Percentiles rank a stretch among this genome's conserved stretches.
These are phyloP conservation scores for Tinea trinotella DNA, from an alignment of 2,888 invertebrate species.

Conservation along the genomic window DNA sequence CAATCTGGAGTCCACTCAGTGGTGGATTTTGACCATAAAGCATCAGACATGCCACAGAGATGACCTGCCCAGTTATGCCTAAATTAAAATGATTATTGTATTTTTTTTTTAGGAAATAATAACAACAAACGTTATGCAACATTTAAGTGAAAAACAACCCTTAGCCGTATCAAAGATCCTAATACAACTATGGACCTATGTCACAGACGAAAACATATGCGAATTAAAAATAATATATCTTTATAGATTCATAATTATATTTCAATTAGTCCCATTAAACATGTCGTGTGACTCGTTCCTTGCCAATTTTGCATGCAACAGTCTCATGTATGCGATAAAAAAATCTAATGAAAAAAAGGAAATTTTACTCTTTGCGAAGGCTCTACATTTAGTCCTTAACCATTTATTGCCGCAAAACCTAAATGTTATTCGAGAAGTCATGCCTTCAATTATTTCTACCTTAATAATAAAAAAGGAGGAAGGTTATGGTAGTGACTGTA, in stretches of 20 bases:
- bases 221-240: conserved; percentile 69
- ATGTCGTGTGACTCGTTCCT: conserved; percentile 65
- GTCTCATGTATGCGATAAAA: conserved; percentile 65
- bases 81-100: neutral
- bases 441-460: conserved; percentile 66
- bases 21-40: too few species aligned
- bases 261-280: conserved; percentile 50
- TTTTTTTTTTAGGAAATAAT: conserved; percentile 40
- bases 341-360: conserved; percentile 37
- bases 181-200: conserved; percentile 56
- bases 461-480: conserved; percentile 58
- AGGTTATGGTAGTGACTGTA: conserved; percentile 38
- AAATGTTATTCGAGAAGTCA: conserved; percentile 51
- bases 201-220: conserved; percentile 52
- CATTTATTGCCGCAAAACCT: conserved; percentile 52
- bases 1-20: too few species aligned
- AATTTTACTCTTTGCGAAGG: conserved; percentile 42
- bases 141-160: conserved; percentile 57
- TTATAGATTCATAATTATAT: conserved; percentile 70
- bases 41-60: too few species aligned
- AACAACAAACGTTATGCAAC: conserved; percentile 43
- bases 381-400: conserved; percentile 52
- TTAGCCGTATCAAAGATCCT: conserved; percentile 68
- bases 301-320: conserved; percentile 69
- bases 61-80: too few species aligned